Evolutionary conservation across 2,888 invertebrate genomes (phyloP).

Genomic region (Tromatobia lineatoria): DNA sequence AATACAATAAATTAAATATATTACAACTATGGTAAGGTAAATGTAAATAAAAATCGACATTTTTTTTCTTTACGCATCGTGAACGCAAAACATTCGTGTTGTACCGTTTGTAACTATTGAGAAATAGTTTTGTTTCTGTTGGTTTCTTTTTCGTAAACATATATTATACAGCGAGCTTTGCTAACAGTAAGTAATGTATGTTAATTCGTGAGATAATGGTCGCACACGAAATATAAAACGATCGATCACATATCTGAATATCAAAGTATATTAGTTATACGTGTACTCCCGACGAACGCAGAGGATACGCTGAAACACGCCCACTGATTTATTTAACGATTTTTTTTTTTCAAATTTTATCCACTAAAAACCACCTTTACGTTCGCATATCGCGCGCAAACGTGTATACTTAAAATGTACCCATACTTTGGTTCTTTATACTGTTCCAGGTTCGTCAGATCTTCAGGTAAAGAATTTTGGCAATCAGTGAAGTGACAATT

Average conservation of each 20-base stretch:
- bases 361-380: conserved; percentile 23
- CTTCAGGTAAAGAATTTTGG: conserved; percentile 18
- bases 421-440: conserved; percentile 60
- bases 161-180: conserved; percentile 47
- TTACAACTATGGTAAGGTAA: conserved; percentile 69
- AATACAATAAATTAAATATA: conserved; percentile 75
- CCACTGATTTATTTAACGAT: background rate
- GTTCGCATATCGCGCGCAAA: conserved; percentile 28
- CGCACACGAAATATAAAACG: conserved; percentile 48
- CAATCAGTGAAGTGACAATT: conserved; percentile 12
- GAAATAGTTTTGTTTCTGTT: conserved; percentile 23
- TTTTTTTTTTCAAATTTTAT: background rate
- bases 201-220: conserved; percentile 27
- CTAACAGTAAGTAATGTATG: conserved; percentile 39
- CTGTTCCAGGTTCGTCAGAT: conserved; percentile 30
- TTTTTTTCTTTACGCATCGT: conserved; percentile 36
- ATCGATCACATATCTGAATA: conserved; percentile 38
- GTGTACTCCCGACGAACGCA: conserved; percentile 24
- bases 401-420: conserved; percentile 28
- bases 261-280: conserved; percentile 6
- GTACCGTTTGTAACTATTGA: conserved; percentile 45
- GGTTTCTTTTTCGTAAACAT: conserved; percentile 11
- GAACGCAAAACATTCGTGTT: conserved; percentile 34
- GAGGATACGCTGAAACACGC: conserved; percentile 18
- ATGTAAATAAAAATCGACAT: conserved; percentile 40